Evolutionary conservation across 2,113 vertebrate species (phyloP).

Genomic region (Zosterops borbonicus): DNA sequence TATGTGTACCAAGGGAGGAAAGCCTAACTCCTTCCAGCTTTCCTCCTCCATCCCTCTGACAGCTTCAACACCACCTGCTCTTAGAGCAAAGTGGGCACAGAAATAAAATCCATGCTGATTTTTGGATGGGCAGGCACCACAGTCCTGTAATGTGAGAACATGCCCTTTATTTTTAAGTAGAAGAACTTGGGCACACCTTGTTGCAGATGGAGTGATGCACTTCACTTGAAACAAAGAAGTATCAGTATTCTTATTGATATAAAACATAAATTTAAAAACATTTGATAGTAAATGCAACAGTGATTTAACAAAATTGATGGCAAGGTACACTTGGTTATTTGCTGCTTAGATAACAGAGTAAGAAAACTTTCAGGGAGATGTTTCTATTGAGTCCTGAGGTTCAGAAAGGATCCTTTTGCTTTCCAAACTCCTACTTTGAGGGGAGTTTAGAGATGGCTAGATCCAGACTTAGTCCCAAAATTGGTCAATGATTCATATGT

Average conservation of each 20-base stretch:
- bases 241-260: not conserved
- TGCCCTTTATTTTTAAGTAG: not conserved
- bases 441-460: not conserved
- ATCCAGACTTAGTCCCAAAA: not conserved
- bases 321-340: not conserved
- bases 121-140: not conserved
- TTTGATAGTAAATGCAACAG: not conserved
- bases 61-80: not conserved
- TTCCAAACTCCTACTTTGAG: not conserved
- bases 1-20: not conserved
- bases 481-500: not conserved
- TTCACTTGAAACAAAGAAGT: not conserved
- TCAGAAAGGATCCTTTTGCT: not conserved
- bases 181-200: not conserved
- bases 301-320: not conserved
- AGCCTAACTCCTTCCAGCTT: not conserved
- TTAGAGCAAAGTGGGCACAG: not conserved
- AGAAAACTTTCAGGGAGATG: not conserved
- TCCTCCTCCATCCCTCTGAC: conserved; percentile 20
- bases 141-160: not conserved
- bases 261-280: not conserved
- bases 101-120: not conserved
- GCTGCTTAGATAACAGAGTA: not conserved
- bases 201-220: not conserved
- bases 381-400: not conserved